Evolutionary conservation across 2,888 invertebrate species (phyloP).

Genomic region (Trichopoda pennipes): DNA sequence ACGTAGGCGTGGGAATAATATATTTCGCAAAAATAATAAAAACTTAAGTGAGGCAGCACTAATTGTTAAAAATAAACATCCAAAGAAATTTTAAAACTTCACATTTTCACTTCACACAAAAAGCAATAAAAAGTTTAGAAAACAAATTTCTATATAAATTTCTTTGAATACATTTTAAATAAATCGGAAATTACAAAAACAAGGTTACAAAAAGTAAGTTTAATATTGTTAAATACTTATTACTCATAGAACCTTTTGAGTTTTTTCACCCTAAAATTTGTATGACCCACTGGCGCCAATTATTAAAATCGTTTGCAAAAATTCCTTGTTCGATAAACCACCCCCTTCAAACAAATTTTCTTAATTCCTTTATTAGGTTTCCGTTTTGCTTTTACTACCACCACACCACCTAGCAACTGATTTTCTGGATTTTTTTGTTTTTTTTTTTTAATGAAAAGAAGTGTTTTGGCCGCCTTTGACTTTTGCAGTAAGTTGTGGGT

Average conservation of each 20-base stretch:
- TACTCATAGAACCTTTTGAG: constrained; percentile 35
- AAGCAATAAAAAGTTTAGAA: background rate
- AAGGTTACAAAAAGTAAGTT: too few relatives aligned
- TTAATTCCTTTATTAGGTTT: constrained; percentile 38
- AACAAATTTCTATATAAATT: too few relatives aligned
- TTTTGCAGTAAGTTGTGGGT: constrained; percentile 7
- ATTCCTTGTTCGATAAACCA: constrained; percentile 40
- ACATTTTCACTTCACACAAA: background rate
- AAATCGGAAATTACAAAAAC: too few relatives aligned
- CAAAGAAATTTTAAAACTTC: too few relatives aligned
- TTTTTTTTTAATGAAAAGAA: background rate
- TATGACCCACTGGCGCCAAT: constrained; percentile 65
- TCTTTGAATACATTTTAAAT: too few relatives aligned
- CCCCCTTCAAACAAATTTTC: constrained; percentile 49
- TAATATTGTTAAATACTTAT: background rate
- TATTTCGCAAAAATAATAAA: constrained; percentile 25
- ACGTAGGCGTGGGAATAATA: constrained; percentile 51
- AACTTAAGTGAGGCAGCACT: background rate
- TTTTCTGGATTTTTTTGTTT: constrained; percentile 29
- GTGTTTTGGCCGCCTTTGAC: constrained; percentile 25
- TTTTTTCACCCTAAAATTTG: constrained; percentile 9
- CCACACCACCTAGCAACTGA: constrained; percentile 52
- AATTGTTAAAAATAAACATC: constrained; percentile 8
- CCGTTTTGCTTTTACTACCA: constrained; percentile 28
- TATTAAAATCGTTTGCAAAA: constrained; percentile 32